Percentiles rank a stretch among this genome's conserved stretches.
Evolutionary conservation across 2,888 invertebrate species (phyloP).

Genomic region (Phania funesta): DNA sequence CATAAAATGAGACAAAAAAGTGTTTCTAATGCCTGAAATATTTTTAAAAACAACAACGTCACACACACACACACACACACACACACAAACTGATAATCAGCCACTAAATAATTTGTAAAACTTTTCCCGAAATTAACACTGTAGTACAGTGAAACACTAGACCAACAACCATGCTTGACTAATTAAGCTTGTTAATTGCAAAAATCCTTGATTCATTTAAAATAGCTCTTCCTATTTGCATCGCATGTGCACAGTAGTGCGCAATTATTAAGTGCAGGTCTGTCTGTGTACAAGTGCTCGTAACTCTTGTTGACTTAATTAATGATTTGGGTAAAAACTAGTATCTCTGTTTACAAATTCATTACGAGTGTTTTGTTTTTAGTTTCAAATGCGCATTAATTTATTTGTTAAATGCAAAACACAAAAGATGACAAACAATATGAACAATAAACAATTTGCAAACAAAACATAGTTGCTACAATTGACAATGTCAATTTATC

Average conservation of each 20-base stretch:
- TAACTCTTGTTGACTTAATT: conserved; percentile 25
- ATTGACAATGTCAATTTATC: conserved; percentile 51
- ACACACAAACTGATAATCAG: too few species aligned
- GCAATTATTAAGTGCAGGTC: not conserved
- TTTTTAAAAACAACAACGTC: too few species aligned
- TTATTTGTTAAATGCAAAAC: conserved; percentile 29
- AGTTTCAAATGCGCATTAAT: conserved; percentile 44
- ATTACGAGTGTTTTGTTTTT: conserved; percentile 40
- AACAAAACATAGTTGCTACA: conserved; percentile 31
- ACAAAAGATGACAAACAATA: conserved; percentile 6
- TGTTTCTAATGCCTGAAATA: too few species aligned
- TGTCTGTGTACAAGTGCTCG: not conserved
- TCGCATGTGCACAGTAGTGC: not conserved
- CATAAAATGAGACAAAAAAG: too few species aligned
- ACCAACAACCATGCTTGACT: not conserved
- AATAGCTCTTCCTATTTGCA: conserved; percentile 10
- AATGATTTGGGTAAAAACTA: conserved; percentile 23
- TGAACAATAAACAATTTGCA: conserved; percentile 3
- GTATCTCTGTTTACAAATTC: conserved; percentile 30
- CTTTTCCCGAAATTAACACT: not conserved
- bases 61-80: too few species aligned
- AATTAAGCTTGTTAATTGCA: not conserved
- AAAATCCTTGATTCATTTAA: conserved; percentile 10
- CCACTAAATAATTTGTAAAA: not conserved
- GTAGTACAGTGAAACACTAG: not conserved